Evolutionary conservation across 2,888 invertebrate species (phyloP).

Genomic region (Leucophora obtusa): DNA sequence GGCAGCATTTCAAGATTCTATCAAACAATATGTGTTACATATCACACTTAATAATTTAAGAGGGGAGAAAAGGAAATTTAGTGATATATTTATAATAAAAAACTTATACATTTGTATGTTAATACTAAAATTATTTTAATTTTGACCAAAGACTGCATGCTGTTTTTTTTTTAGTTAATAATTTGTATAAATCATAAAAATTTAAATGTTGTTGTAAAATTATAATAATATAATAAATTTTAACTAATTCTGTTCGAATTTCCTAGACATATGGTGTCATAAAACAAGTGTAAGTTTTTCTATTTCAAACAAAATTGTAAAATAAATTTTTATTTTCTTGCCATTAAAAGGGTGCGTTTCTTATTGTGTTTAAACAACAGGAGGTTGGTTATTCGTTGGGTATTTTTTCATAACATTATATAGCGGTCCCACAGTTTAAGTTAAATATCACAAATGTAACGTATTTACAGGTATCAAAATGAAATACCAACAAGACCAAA

Average conservation of each 20-base stretch:
- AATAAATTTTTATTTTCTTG: slow-evolving; percentile 5
- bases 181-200: slow-evolving; percentile 33
- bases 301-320: slow-evolving; percentile 1
- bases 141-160: slow-evolving; percentile 26
- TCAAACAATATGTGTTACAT: slow-evolving; percentile 44
- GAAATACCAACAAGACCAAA: slow-evolving; percentile 59
- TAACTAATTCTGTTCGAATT: slow-evolving; percentile 26
- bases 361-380: slow-evolving; percentile 41
- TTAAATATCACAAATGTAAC: slow-evolving; percentile 10
- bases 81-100: not conserved
- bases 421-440: slow-evolving; percentile 4
- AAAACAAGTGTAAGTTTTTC: slow-evolving; percentile 34
- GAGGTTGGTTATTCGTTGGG: slow-evolving; percentile 29
- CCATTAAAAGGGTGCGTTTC: slow-evolving; percentile 38
- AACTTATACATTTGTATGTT: slow-evolving; percentile 33
- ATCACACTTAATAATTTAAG: slow-evolving; percentile 60
- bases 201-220: slow-evolving; percentile 29
- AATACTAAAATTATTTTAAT: slow-evolving; percentile 25
- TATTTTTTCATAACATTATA: not conserved
- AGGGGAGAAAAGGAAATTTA: slow-evolving; percentile 15
- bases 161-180: slow-evolving; percentile 10
- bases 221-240: slow-evolving; percentile 35
- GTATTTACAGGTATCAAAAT: slow-evolving; percentile 54
- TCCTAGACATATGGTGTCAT: not conserved
- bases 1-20: slow-evolving; percentile 9